These are phyloP conservation scores for Cyrtodaria siliqua DNA, from an alignment of 2,888 invertebrate genomes.

Conservation along the genomic window DNA sequence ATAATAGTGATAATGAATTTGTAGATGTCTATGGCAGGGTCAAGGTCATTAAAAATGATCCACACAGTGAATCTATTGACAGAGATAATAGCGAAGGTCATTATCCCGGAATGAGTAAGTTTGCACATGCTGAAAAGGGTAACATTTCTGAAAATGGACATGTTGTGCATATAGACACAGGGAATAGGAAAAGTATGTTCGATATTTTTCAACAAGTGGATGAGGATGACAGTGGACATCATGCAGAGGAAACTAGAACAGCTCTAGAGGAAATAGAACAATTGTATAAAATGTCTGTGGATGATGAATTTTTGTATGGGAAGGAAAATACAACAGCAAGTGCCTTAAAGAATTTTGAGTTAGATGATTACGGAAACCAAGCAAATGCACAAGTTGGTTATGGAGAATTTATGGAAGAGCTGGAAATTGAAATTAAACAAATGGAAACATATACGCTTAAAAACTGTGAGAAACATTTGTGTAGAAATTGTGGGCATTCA, in stretches of 20 bases:
- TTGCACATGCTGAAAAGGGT: too few relatives aligned
- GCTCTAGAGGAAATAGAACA: slow-evolving; percentile 42
- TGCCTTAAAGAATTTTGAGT: too few relatives aligned
- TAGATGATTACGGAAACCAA: neutral
- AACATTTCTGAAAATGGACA: too few relatives aligned
- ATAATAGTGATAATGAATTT: slow-evolving; percentile 16
- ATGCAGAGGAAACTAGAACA: neutral
- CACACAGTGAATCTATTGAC: too few relatives aligned
- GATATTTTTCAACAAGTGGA: slow-evolving; percentile 31
- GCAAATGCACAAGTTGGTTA: neutral
- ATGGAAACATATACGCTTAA: slow-evolving; percentile 19
- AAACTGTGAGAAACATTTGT: slow-evolving; percentile 35
- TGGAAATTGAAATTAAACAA: slow-evolving; percentile 26
- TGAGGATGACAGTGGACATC: slow-evolving; percentile 2
- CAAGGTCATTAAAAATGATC: too few relatives aligned
- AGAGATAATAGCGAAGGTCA: too few relatives aligned
- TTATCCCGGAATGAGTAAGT: too few relatives aligned
- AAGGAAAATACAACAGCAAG: neutral
- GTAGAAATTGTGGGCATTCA: slow-evolving; percentile 51
- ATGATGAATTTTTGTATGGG: slow-evolving; percentile 17
- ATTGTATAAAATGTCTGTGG: slow-evolving; percentile 33
- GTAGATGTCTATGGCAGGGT: slow-evolving; percentile 32
- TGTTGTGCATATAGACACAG: too few relatives aligned
- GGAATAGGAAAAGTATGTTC: neutral
- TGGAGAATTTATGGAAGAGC: slow-evolving; percentile 16